These are phyloP conservation scores for Porites lobata DNA, from an alignment of 92 coral and sea anemone species.

Conservation along the genomic window DNA sequence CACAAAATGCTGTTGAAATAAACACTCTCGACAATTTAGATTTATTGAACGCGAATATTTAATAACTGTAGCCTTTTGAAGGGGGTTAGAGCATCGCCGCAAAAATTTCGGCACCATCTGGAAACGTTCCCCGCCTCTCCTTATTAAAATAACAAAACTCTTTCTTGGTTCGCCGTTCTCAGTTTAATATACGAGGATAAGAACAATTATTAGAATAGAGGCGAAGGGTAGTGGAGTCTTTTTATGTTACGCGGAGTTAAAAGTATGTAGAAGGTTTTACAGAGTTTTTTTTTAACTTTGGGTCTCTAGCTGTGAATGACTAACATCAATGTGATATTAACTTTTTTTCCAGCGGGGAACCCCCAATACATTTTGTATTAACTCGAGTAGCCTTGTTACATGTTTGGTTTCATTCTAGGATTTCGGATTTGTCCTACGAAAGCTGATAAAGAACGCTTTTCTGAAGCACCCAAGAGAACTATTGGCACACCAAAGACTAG, in stretches of 20 bases:
- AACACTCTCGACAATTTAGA: conserved; percentile 63
- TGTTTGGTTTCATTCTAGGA: conserved; percentile 22
- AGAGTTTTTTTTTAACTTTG: not conserved
- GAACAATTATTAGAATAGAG: conserved; percentile 21
- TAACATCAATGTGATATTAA: conserved; percentile 35
- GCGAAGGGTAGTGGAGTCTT: conserved; percentile 9
- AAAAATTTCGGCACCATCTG: conserved; percentile 74
- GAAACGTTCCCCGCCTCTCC: conserved; percentile 60
- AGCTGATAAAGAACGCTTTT: not conserved
- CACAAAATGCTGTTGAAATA: conserved; percentile 62
- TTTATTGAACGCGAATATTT: conserved; percentile 63
- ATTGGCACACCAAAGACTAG: not conserved
- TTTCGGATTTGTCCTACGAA: not conserved
- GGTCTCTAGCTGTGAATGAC: conserved; percentile 23
- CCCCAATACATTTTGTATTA: not conserved
- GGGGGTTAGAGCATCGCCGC: conserved; percentile 50
- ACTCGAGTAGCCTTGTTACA: not conserved
- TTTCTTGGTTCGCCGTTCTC: conserved; percentile 45
- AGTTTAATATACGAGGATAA: conserved; percentile 46
- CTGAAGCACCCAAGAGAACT: not conserved
- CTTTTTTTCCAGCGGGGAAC: conserved; percentile 32
- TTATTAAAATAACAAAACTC: conserved; percentile 74
- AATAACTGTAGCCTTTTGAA: conserved; percentile 69
- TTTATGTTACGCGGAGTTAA: not conserved
- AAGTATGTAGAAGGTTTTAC: not conserved